A percentile compares a stretch with the other conserved stretches of the same genome.
phyloP scores from a whole-genome alignment of 2,797 vertebrate genomes.

The Darevskia mixta region DNA sequence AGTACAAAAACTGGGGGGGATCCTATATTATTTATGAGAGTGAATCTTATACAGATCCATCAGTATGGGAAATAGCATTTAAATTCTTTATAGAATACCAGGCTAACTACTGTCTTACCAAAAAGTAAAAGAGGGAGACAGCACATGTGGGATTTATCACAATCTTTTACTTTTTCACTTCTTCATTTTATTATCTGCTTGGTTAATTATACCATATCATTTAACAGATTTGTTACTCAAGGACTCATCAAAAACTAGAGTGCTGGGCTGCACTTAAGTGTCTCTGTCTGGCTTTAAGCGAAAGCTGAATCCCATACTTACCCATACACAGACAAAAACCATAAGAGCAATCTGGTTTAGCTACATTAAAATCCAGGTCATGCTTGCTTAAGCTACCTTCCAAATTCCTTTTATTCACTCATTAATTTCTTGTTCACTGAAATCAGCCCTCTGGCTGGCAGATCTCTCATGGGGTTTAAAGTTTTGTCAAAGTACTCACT shows the following conservation, averaged over 20 bases:
- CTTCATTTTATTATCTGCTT: neutral
- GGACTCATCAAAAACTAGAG: neutral
- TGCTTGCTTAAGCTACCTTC: neutral
- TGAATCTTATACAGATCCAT: neutral
- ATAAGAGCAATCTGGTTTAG: neutral
- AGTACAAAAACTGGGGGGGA: no score
- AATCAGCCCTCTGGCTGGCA: neutral
- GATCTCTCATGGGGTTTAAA: neutral
- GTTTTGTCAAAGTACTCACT: constrained; percentile 18
- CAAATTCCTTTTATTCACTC: neutral
- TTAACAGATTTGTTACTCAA: neutral
- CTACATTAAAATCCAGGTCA: neutral
- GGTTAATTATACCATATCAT: neutral
- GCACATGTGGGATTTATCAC: neutral
- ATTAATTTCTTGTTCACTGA: constrained; percentile 3
- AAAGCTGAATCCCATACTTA: no score
- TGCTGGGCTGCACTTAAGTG: neutral
- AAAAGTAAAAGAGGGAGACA: neutral
- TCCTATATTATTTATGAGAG: neutral
- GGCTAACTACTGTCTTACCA: neutral
- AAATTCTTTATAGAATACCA: neutral
- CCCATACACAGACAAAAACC: neutral
- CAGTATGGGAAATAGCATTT: neutral
- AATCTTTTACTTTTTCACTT: neutral
- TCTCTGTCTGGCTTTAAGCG: neutral